Conservation (phyloP, 2,113 vertebrate genomes). For the Nothobranchius furzeri region DNA sequence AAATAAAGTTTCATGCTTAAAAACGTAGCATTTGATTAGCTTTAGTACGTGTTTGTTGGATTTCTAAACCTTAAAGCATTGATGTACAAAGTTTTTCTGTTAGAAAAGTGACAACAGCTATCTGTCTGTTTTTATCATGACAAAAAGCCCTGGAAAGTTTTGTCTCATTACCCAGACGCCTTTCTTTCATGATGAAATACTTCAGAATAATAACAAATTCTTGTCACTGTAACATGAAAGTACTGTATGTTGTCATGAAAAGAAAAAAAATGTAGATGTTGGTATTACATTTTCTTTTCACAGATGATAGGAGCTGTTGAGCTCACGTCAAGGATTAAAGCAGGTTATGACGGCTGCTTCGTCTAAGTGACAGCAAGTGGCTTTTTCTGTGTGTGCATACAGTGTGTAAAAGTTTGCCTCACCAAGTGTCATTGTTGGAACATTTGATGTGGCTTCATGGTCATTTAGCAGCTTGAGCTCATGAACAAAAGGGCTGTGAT, state of each 20-base stretch:
- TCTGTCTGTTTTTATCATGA: neutral
- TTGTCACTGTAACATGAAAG: slow-evolving; percentile 42
- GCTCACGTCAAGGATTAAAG: slow-evolving; percentile 41
- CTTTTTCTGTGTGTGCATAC: neutral
- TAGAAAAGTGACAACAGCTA: slow-evolving; percentile 1
- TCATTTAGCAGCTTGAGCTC: slow-evolving; percentile 5
- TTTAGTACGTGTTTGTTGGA: too few relatives aligned
- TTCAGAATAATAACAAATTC: slow-evolving; percentile 24
- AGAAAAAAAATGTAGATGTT: slow-evolving; percentile 1
- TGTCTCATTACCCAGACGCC: slow-evolving; percentile 16
- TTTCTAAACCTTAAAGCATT: neutral
- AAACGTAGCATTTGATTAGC: too few relatives aligned
- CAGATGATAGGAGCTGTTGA: neutral
- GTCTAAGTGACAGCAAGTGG: slow-evolving; percentile 9
- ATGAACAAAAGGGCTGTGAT: slow-evolving; percentile 15
- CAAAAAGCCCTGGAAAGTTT: slow-evolving; percentile 4
- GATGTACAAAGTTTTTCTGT: neutral
- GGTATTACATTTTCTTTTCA: slow-evolving; percentile 1
- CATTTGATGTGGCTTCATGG: neutral
- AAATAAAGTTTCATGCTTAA: too few relatives aligned
- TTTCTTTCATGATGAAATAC: slow-evolving; percentile 34
- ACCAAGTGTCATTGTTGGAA: neutral
- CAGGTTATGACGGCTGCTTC: neutral
- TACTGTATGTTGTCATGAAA: slow-evolving; percentile 3
- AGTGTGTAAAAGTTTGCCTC: slow-evolving; percentile 5